These are phyloP conservation scores for Dinothrombium tinctorium DNA, from an alignment of 1,140 invertebrate genomes.

Conservation along the genomic window DNA sequence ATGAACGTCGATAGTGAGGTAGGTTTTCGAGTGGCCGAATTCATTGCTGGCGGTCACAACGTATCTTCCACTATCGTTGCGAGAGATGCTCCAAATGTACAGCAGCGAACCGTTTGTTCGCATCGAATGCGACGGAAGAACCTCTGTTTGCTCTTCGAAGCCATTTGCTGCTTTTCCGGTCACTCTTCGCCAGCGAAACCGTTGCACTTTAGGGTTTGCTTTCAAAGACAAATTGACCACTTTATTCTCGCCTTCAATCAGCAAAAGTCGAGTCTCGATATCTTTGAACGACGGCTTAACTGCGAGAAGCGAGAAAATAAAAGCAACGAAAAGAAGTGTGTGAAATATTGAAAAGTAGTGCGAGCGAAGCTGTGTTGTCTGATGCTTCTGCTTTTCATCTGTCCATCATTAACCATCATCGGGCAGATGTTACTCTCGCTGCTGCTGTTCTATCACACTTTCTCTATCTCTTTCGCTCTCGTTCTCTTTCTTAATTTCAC, in stretches of 20 bases:
- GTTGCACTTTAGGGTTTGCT: slow-evolving; percentile 53
- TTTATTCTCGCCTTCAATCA: slow-evolving; percentile 57
- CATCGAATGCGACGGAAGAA: neutral
- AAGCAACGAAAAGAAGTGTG: no score
- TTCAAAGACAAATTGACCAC: slow-evolving; percentile 52
- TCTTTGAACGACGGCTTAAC: no score
- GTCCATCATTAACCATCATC: neutral
- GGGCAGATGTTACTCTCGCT: neutral
- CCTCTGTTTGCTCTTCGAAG: neutral
- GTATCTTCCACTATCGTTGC: neutral
- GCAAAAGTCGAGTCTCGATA: no score
- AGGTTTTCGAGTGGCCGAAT: neutral
- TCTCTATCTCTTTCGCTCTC: no score
- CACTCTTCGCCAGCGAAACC: slow-evolving; percentile 49
- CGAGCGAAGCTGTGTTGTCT: no score
- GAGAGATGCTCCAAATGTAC: neutral
- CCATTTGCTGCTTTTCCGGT: neutral
- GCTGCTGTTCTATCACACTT: no score
- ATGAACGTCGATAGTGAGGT: neutral
- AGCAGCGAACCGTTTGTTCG: neutral
- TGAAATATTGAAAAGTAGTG: no score
- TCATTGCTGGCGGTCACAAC: neutral
- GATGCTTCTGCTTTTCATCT: no score
- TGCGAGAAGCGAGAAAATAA: no score
- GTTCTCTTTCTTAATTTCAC: no score